Evolutionary conservation across 2,888 invertebrate species (phyloP).

Genomic region (Zygothrica quintamaculata): DNA sequence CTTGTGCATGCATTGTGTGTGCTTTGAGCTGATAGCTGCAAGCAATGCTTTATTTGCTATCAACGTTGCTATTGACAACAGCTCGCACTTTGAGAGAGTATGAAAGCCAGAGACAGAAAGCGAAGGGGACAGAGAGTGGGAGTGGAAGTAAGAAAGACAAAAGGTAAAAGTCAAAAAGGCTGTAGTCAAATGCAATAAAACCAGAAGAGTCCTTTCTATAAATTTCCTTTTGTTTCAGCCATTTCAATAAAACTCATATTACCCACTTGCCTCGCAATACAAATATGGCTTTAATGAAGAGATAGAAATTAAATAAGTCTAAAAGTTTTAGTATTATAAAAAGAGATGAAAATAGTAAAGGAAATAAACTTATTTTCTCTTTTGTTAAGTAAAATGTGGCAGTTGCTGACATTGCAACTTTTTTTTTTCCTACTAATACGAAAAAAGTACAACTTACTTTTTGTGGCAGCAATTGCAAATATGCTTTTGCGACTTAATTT

Average conservation of each 20-base stretch:
- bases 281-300: no score
- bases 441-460: slow-evolving; percentile 52
- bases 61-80: background rate
- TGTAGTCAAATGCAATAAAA: background rate
- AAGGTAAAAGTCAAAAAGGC: background rate
- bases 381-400: slow-evolving; percentile 23
- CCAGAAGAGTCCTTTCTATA: background rate
- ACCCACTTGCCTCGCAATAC: no score
- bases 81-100: background rate
- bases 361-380: no score
- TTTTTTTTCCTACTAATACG: slow-evolving; percentile 46
- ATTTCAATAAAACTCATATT: no score
- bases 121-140: background rate
- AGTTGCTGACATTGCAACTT: slow-evolving; percentile 12
- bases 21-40: background rate
- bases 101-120: background rate
- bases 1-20: background rate
- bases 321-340: no score
- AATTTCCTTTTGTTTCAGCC: no score
- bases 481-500: no score
- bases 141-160: background rate
- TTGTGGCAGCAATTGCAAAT: slow-evolving; percentile 73
- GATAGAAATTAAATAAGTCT: no score
- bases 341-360: no score
- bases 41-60: background rate